phyloP scores from a whole-genome alignment of 2,113 vertebrate species.

The Psephotus haematonotus region DNA sequence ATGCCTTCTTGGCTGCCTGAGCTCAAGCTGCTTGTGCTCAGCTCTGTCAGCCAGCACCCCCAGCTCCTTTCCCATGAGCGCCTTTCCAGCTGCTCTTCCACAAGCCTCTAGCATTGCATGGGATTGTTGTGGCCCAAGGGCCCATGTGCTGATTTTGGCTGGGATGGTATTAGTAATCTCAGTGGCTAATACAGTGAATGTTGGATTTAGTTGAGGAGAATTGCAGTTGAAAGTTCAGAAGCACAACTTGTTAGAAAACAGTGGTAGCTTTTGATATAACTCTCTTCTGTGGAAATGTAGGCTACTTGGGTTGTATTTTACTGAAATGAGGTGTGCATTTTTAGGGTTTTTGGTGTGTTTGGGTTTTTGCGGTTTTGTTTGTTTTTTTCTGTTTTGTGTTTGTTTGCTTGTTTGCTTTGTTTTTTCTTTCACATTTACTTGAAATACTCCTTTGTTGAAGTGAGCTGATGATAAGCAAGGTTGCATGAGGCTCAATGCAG shows the following conservation, averaged over 20 bases:
- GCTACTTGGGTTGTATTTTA: neutral
- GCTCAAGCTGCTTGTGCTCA: too few relatives aligned
- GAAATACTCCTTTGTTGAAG: neutral
- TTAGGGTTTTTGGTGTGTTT: neutral
- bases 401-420: neutral
- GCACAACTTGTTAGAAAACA: neutral
- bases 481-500: neutral
- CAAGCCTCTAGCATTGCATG: too few relatives aligned
- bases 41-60: too few relatives aligned
- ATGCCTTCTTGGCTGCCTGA: too few relatives aligned
- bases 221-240: neutral
- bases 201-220: neutral
- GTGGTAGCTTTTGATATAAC: neutral
- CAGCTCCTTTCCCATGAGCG: too few relatives aligned
- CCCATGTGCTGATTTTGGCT: too few relatives aligned
- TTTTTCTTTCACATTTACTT: neutral
- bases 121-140: too few relatives aligned
- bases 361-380: neutral
- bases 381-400: neutral
- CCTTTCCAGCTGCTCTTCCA: too few relatives aligned
- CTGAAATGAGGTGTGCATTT: neutral
- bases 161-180: too few relatives aligned
- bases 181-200: neutral
- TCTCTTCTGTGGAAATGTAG: neutral
- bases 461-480: neutral